Base-by-base conservation (phyloP, 2,888 invertebrate genomes). In the Oegoconia quadripuncta region DNA sequence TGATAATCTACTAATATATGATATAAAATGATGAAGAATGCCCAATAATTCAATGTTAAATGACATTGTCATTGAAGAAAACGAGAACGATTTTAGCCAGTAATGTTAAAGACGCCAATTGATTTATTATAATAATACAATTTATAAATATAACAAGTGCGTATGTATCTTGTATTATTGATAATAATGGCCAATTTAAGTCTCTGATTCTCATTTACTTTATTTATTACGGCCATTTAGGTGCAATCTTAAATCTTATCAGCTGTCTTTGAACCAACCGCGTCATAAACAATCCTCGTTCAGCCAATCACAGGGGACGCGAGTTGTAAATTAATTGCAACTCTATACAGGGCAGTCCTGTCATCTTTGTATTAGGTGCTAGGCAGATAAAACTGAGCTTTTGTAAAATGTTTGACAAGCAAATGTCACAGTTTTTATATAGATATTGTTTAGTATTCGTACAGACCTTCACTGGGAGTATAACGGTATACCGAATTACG, bases 231-330 rank as follows among this genome's bases (percentile, higher is more conserved):
- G 23, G 31, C 40, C 13, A 40, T 40, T 40, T 22, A 30, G 22
- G 34, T 25, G 9, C 29, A 13, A 36, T 36, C 36, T 31, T 16
- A 29, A 20, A 44, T 45, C 48, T 62, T 58, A 61, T 59, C 59
- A 34, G 15, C 20, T 34, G 46, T 45, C 61, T 60, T 60, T 62
- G 57, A 60, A 45, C 45, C 39, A 34, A 48, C 58, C 59, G 61
- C 59, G 41, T 25, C 35, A 43, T 39, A 37, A 44, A 44, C 44
- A 39, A 44, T 6, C 23, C 30, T 30, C 36, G 15, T 14, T 14
- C 16, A 18, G 12, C 17, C 27, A 42, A 45, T 42, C 27, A 18
- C 37, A 30, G 23, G 11, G 30, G 38, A 15, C 36, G 20, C 15
- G 15, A 30, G 37, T 32, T 16, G 33, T 30, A 37, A 34, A 42